phyloP scores from a whole-genome alignment of 2,888 invertebrate species.

The Helicoverpa assulta region DNA sequence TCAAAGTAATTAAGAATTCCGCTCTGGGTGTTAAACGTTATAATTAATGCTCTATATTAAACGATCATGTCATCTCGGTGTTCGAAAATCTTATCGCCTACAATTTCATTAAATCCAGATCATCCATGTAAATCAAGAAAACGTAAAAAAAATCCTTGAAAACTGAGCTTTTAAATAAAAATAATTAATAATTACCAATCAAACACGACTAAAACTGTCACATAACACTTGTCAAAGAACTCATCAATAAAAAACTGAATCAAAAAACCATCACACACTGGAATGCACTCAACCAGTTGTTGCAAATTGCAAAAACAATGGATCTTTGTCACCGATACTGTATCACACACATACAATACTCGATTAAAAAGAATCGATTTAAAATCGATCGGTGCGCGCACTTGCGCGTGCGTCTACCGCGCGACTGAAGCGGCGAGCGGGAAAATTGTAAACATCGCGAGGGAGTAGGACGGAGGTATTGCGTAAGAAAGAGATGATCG shows the following conservation, averaged over 20 bases:
- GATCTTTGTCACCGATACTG: conserved; percentile 63
- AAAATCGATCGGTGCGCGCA: conserved; percentile 68
- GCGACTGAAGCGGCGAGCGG: conserved; percentile 72
- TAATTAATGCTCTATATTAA: neutral
- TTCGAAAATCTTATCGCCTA: neutral
- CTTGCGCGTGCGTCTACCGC: conserved; percentile 72
- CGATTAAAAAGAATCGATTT: conserved; percentile 57
- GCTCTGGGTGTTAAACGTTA: too few relatives aligned
- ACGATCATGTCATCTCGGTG: neutral
- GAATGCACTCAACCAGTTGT: conserved; percentile 63
- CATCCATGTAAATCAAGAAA: too few relatives aligned
- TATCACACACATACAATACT: conserved; percentile 51
- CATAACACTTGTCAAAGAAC: conserved; percentile 59
- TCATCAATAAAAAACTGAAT: conserved; percentile 68
- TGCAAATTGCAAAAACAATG: conserved; percentile 42
- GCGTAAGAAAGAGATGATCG: conserved; percentile 68
- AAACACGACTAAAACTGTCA: conserved; percentile 15
- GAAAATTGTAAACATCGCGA: conserved; percentile 82
- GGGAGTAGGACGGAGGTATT: conserved; percentile 68
- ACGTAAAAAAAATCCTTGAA: neutral
- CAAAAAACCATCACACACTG: conserved; percentile 55
- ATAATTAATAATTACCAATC: conserved; percentile 32
- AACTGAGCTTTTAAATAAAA: conserved; percentile 43
- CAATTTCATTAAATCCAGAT: neutral
- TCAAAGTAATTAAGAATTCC: neutral